Percentiles rank a stretch among this genome's conserved stretches.
Evolutionary conservation across 2,888 invertebrate genomes (phyloP).

Genomic region (Saturnia japonica): DNA sequence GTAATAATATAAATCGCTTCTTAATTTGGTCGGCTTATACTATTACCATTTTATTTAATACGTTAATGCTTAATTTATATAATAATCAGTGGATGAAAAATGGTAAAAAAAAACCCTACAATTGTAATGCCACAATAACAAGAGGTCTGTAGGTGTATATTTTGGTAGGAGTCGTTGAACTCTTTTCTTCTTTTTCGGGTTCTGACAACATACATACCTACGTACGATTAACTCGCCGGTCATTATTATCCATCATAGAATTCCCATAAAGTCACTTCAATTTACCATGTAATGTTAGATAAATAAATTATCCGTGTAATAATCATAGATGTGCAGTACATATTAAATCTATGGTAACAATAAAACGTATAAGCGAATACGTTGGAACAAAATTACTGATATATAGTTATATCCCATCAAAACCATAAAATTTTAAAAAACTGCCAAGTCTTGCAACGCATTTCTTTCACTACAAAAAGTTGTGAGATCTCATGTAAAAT

Average conservation of each 20-base stretch:
- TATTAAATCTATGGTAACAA: too few species aligned
- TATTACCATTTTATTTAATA: neutral
- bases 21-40: neutral
- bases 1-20: neutral
- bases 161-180: slow-evolving; percentile 32
- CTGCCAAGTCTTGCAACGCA: too few species aligned
- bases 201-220: neutral
- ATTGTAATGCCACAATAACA: neutral
- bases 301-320: neutral
- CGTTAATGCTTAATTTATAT: neutral
- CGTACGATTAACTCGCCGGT: neutral
- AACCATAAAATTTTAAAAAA: too few species aligned
- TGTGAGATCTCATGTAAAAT: too few species aligned
- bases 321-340: too few species aligned
- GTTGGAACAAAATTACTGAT: too few species aligned
- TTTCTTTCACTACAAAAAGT: too few species aligned
- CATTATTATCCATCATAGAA: neutral
- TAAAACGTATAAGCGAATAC: too few species aligned
- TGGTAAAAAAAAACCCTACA: neutral
- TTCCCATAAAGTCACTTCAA: neutral
- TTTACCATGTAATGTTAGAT: neutral
- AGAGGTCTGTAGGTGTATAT: neutral
- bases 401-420: too few species aligned
- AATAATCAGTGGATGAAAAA: neutral
- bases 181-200: slow-evolving; percentile 32